Base-by-base conservation (phyloP, 2,888 invertebrate species). In the Neoitamus cyanurus region DNA sequence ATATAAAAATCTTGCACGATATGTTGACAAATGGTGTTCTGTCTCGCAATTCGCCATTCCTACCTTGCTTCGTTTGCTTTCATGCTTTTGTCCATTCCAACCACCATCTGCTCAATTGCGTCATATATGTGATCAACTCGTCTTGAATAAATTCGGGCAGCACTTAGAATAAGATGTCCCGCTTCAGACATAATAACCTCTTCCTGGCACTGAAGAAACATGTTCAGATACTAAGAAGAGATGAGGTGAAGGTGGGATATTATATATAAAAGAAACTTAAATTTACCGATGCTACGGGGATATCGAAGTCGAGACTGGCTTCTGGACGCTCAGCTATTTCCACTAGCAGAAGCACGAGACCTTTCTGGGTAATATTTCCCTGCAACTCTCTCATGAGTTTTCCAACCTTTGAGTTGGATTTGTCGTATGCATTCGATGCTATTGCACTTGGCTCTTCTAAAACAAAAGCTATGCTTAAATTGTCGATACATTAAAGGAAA, bases 261-360 rank as follows among this genome's bases (percentile, higher is more conserved):
- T 70, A 80, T 80, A 34, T n/a, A n/a, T 37, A 28, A 36, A 28
- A 25, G n/a, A 58, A 80, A 58, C 20, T 20, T 25, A 2, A n/a
- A 28, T 46, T 2, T 88, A 91, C 91, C 86, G 89, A 90, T 86
- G 83, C 82, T 4, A 90, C 80, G 1, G 90, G 88, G 34, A 91
- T 86, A n/a, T 88, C 87, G 30, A 89, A 87, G 85, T 91, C 89
- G 0, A 88, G 88, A 11, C 89, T 88, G 82, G 88, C 89, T 70
- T 90, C 90, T 0, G 88, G 87, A 84, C 89, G 88, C 31, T 90
- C 89, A 0, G 89, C 89, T 2, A 91, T 68, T 84, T 90, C 90
- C 11, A 90, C 89, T 2, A 91, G 84, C 31, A 90, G 84, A 30
- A 87, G 58, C 2, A 89, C 87, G 3, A 91, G 88, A 37, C 87